phyloP scores from a whole-genome alignment of 2,113 vertebrate genomes.

The Crotalus tigris region DNA sequence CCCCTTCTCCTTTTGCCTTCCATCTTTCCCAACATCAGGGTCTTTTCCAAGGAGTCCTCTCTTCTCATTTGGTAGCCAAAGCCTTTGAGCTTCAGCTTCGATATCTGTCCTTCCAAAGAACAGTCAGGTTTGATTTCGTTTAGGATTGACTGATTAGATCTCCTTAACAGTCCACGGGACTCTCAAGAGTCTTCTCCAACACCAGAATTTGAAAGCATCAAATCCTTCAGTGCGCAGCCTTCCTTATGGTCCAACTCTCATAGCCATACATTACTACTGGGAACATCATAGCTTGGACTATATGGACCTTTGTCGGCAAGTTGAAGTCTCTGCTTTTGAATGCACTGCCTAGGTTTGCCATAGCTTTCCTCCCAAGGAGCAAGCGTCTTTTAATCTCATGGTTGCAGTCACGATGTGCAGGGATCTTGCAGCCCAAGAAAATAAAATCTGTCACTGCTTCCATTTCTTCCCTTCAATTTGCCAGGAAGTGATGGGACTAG shows the following conservation, averaged over 20 bases:
- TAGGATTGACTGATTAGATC: background rate
- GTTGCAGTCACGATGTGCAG: background rate
- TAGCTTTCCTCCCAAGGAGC: background rate
- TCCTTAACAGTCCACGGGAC: background rate
- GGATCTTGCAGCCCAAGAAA: background rate
- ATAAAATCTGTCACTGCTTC: background rate
- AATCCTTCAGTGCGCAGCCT: background rate
- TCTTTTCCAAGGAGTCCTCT: no score
- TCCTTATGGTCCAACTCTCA: background rate
- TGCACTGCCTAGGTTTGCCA: background rate
- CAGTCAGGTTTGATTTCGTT: no score
- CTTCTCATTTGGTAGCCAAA: no score
- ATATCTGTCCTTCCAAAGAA: no score
- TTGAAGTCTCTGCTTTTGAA: background rate
- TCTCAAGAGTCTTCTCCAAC: background rate
- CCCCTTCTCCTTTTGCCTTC: no score
- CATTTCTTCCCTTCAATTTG: background rate
- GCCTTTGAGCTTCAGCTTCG: no score
- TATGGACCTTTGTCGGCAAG: background rate
- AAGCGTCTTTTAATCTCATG: background rate
- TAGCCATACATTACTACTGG: background rate
- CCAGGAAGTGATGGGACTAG: background rate
- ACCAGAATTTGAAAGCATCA: background rate
- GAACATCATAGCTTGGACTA: background rate
- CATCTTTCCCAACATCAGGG: no score